Evolutionary conservation across 2,888 invertebrate genomes (phyloP), one percentile per base, ranked within the genome.

Genomic region (Dermolepida albohirtum): DNA sequence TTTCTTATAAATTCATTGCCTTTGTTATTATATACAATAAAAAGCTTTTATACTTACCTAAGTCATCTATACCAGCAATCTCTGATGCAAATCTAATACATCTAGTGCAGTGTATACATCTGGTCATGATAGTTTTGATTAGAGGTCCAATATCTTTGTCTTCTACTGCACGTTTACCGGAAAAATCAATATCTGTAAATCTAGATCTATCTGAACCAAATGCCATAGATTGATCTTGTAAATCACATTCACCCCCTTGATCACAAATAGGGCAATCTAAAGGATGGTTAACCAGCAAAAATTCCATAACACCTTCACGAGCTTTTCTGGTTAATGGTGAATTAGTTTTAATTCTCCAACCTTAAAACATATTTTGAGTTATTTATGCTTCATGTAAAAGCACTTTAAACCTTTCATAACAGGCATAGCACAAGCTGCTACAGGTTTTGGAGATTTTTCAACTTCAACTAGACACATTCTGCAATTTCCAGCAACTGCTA

Each of bases 401-500:
- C 6, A 8, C 1, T 34, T 34, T 5, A 12, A 73, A 78, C 82
- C 99, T 84, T 98, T 98, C 98, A 99, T 97, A 0, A 99, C 98
- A 0, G 99, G 99, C 98, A 99, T 99, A 11, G 99, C 99, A 84
- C 99, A 99, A 0, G 98, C 97, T 7, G 99, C 99, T 0, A 97
- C 95, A 0, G 98, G 98, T 87, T 99, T 97, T 1, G 97, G 93
- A 47, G 97, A 96, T 82, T 96, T 98, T 82, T 99, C 99, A 10
- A 99, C 97, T 85, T 99, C 99, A 0, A 99, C 99, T 29, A 99
- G 87, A 84, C 99, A 99, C 99, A 99, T 99, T 72, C 99, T 90
- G 81, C 98, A 99, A 85, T 99, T 99, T 51, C 99, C 99, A 73
- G 99, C 99, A 34, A 99, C 95, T 5, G 98, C 97, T 66, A 99